Evolutionary conservation across 2,113 vertebrate genomes (phyloP).

Genomic region (Fulmarus glacialis): DNA sequence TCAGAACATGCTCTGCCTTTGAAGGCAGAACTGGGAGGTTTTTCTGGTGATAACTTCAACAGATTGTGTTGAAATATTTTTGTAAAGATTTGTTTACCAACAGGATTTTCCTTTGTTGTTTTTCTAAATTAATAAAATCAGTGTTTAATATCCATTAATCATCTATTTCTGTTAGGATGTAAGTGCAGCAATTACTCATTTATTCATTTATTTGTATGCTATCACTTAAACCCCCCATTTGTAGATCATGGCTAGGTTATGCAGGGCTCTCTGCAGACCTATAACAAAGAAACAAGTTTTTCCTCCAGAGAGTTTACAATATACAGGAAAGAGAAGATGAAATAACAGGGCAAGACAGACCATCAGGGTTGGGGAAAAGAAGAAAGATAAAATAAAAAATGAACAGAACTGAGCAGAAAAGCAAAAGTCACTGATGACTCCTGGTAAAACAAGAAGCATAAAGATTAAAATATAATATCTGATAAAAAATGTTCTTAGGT

Average conservation of each 20-base stretch:
- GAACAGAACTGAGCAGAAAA: neutral
- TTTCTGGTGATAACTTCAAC: neutral
- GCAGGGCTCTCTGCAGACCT: neutral
- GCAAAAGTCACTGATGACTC: neutral
- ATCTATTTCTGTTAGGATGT: neutral
- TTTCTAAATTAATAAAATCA: neutral
- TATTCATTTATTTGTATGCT: neutral
- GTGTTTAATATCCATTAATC: neutral
- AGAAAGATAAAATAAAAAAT: neutral
- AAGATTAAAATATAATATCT: neutral
- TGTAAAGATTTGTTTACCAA: neutral
- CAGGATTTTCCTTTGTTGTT: neutral
- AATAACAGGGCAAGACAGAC: conserved; percentile 11
- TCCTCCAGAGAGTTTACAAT: conserved; percentile 18
- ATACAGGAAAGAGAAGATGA: conserved; percentile 15
- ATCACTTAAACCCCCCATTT: neutral
- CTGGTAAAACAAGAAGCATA: neutral
- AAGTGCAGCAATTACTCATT: neutral
- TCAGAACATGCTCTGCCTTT: neutral
- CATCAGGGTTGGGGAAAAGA: neutral
- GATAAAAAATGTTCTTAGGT: neutral
- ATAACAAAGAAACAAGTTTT: conserved; percentile 4
- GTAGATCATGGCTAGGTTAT: neutral
- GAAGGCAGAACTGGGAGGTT: neutral
- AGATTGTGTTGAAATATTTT: neutral